Evolutionary conservation across 2,888 invertebrate genomes (phyloP), one percentile per base, ranked within the genome.

Genomic region (Tanytarsus gracilentus): DNA sequence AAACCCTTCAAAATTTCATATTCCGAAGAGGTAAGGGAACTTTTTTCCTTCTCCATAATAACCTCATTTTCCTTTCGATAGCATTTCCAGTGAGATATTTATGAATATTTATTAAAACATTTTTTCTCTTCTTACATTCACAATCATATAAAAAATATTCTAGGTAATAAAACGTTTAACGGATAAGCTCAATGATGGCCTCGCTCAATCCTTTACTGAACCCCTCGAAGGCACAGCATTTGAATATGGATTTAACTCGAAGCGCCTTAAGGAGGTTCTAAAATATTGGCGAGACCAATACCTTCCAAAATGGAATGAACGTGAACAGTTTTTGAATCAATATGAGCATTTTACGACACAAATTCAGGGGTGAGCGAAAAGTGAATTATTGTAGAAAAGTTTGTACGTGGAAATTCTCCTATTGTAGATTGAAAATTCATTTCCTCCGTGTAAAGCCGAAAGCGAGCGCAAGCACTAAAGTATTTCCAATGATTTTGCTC

Each of bases 231-330:
- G 79, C 51, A 72, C 77, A 0, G 81, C 79, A 5, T 93, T 90
- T 72, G 79, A 83, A 62, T 92, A 92, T 67, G 95, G 95, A 2
- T 84, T 93, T 69, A 87, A 89, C 67, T 74, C 84, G 0, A 76
- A 82, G 36, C 82, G 82, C 63, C 71, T 92, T 4, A 75, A 78
- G 9, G 77, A 78, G 64, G 76, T 93, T 6, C 70, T 88, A 1
- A 78, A 85, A 48, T 86, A 87, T 70, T 96, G 96, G 96, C 78
- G 78, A 9, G 81, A 81, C 33, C 78, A 79, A 29, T 93, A 88
- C 70, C 78, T 88, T 66, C 72, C 77, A 61, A 75, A 75, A 48
- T 88, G 86, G 86, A 70, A 71, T 25, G 78, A 83, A 55, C 76
- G 86, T 8, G 84, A 89, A 68, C 69, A 72, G 2, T 77, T 78